phyloP scores from a whole-genome alignment of 2,797 vertebrate genomes.

The Nothura maculosa region DNA sequence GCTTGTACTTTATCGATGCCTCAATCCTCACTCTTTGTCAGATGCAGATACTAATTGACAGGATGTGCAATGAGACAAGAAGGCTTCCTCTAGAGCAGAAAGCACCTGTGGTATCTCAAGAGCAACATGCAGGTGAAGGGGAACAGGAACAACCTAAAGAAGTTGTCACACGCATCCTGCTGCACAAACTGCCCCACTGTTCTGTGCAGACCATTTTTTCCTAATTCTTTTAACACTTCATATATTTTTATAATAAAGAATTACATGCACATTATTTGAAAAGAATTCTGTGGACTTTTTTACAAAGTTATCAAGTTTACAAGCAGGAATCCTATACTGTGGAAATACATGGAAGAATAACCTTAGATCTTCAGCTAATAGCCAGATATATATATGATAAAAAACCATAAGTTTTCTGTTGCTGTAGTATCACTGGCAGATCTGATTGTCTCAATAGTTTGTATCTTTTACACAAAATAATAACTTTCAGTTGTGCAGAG shows the following conservation, averaged over 20 bases:
- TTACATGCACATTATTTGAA: rapidly evolving
- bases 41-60: neutral
- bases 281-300: neutral
- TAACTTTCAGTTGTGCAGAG: neutral
- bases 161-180: neutral
- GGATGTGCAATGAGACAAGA: neutral
- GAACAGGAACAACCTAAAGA: neutral
- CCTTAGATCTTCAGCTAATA: neutral
- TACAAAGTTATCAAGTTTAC: neutral
- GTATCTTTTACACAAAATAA: neutral
- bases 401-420: neutral
- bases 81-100: neutral
- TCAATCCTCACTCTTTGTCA: neutral
- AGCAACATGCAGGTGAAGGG: neutral
- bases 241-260: neutral
- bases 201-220: neutral
- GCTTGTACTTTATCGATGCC: neutral
- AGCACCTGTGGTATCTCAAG: neutral
- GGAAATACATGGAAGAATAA: neutral
- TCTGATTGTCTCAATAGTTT: neutral
- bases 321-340: neutral
- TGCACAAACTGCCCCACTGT: neutral
- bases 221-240: neutral
- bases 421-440: neutral
- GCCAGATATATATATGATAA: neutral